Percentiles rank a stretch among this genome's conserved stretches.
These are phyloP conservation scores for Melipona beecheii DNA, from an alignment of 2,888 invertebrate species.

Conservation along the genomic window DNA sequence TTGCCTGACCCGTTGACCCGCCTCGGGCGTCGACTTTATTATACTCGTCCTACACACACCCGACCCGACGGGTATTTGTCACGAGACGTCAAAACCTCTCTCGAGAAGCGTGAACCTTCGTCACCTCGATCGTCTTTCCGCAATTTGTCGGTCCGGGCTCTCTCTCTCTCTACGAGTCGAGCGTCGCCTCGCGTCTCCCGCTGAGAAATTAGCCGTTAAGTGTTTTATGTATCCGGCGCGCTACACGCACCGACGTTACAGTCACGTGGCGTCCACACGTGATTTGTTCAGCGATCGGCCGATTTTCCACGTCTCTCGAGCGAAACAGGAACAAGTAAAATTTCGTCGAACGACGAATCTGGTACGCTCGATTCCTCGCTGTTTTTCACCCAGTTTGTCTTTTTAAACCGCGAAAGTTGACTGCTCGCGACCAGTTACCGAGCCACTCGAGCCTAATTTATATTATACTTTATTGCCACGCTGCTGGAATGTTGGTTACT, in stretches of 20 bases:
- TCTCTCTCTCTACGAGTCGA: neutral
- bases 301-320: too few relatives aligned
- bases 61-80: conserved; percentile 75
- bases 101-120: conserved; percentile 52
- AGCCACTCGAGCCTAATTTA: neutral
- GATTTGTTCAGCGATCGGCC: conserved; percentile 25
- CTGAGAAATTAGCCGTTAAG: conserved; percentile 80
- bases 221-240: conserved; percentile 79
- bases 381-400: too few relatives aligned
- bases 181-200: conserved; percentile 62
- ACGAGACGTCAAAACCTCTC: conserved; percentile 75
- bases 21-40: conserved; percentile 39
- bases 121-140: conserved; percentile 47
- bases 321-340: too few relatives aligned
- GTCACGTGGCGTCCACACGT: conserved; percentile 63
- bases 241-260: conserved; percentile 40
- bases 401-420: neutral
- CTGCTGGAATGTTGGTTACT: conserved; percentile 28
- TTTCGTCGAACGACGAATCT: too few relatives aligned
- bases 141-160: conserved; percentile 30
- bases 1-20: conserved; percentile 72
- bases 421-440: neutral
- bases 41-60: conserved; percentile 7
- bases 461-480: conserved; percentile 7
- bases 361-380: too few relatives aligned